Percentiles rank a stretch among this genome's conserved stretches.
Evolutionary conservation across 2,888 invertebrate species (phyloP).

Genomic region (Cephus sareptanus): DNA sequence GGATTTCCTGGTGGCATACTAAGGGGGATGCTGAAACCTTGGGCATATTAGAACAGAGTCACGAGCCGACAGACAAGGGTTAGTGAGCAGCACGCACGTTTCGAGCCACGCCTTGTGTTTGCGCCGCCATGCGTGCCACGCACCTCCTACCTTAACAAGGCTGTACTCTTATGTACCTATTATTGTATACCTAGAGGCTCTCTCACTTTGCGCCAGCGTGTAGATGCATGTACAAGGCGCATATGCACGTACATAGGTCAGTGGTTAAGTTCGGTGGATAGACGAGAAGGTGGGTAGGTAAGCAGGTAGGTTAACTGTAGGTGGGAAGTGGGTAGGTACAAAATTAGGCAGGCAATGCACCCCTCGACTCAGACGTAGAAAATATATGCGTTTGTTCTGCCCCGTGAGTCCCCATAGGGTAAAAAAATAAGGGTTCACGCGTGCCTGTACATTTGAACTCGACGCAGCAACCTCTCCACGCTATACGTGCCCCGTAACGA

Average conservation of each 20-base stretch:
- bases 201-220: not conserved
- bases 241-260: not conserved
- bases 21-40: conserved; percentile 22
- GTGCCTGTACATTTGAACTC: not conserved
- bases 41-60: conserved; percentile 20
- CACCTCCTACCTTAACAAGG: conserved; percentile 59
- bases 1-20: not conserved
- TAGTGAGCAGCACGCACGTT: conserved; percentile 26
- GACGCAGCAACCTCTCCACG: not conserved
- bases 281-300: not conserved
- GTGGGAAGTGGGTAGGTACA: not conserved
- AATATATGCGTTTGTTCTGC: not conserved
- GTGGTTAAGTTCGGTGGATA: not conserved
- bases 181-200: not conserved
- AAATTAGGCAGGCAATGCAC: not conserved
- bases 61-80: conserved; percentile 11
- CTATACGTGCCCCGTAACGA: not conserved
- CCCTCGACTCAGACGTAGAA: not conserved
- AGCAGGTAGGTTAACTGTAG: too few species aligned
- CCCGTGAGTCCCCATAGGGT: not conserved
- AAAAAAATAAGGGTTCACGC: not conserved
- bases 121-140: conserved; percentile 62
- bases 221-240: not conserved
- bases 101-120: conserved; percentile 61
- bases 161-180: not conserved